phyloP scores from a whole-genome alignment of 1,140 invertebrate species.

The Euwallacea similis region DNA sequence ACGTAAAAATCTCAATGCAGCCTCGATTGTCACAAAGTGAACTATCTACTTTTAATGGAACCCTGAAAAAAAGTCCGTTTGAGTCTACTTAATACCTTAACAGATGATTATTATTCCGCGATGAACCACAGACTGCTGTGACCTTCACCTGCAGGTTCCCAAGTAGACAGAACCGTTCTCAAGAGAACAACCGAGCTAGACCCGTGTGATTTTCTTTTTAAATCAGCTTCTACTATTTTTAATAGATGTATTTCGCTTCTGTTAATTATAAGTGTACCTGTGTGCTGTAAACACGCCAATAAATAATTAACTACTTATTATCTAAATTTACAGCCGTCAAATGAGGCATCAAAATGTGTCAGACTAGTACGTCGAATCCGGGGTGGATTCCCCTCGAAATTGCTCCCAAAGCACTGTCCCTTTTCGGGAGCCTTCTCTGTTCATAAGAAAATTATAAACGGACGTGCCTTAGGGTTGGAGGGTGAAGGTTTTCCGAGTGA shows the following conservation, averaged over 20 bases:
- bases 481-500: not conserved
- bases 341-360: no score
- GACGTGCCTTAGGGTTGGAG: not conserved
- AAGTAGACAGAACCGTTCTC: conserved; percentile 15
- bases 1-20: no score
- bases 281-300: no score
- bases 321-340: no score
- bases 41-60: no score
- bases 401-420: conserved; percentile 5
- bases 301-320: no score
- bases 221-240: no score
- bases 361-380: not conserved
- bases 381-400: not conserved
- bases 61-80: no score
- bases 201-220: not conserved
- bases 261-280: no score
- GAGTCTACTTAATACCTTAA: not conserved
- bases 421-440: not conserved
- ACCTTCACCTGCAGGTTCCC: conserved; percentile 10
- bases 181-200: conserved; percentile 12
- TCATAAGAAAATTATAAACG: conserved; percentile 6
- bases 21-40: no score
- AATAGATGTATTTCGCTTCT: no score
- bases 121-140: not conserved
- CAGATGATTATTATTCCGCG: conserved; percentile 5